Conservation (phyloP, 2,888 invertebrate genomes). For the Nomada fucata region DNA sequence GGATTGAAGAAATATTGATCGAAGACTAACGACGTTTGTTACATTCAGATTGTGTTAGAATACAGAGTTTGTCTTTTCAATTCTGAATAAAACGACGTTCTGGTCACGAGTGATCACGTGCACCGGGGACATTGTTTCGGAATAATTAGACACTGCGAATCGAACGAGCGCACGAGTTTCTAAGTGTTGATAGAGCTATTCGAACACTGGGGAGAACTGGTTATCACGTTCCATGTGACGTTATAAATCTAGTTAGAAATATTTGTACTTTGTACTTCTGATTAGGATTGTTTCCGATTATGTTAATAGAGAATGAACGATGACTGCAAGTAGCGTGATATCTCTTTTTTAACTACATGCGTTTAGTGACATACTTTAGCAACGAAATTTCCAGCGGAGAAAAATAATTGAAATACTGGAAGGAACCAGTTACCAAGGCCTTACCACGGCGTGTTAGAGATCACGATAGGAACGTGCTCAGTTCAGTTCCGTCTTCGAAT, state of each 20-base stretch:
- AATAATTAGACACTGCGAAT: not conserved
- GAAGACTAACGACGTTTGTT: no score
- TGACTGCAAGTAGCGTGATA: not conserved
- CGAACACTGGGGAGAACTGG: not conserved
- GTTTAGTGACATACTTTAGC: not conserved
- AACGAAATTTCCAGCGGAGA: not conserved
- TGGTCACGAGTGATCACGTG: not conserved
- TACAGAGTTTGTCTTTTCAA: no score
- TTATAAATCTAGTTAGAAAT: not conserved
- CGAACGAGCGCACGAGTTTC: no score
- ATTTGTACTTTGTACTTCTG: not conserved
- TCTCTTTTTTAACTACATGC: not conserved
- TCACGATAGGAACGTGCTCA: not conserved
- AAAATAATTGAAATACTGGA: not conserved
- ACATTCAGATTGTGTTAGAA: no score
- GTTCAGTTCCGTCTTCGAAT: conserved; percentile 12
- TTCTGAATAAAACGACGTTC: not conserved
- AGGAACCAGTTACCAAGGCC: not conserved
- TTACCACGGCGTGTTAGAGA: not conserved
- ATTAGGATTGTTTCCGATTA: not conserved
- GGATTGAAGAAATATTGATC: not conserved
- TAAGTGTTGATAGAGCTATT: no score
- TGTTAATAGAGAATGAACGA: not conserved
- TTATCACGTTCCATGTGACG: not conserved
- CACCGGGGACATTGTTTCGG: not conserved